These are phyloP conservation scores for Prochilodus magdalenae DNA, from an alignment of 2,113 vertebrate genomes.

Conservation along the genomic window DNA sequence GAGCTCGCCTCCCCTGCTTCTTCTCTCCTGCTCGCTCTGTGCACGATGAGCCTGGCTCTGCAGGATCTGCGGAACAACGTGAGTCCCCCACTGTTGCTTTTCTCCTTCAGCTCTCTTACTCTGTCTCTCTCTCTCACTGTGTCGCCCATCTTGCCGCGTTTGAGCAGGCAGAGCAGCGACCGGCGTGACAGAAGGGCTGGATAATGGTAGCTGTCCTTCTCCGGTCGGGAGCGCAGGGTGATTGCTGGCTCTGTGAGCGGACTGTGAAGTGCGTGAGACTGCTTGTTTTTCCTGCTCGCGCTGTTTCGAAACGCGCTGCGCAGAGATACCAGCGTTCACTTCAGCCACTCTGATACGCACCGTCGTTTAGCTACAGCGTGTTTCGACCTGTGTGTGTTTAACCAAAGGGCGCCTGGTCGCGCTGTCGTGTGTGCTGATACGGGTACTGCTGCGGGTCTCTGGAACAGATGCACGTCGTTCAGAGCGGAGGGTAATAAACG, in stretches of 20 bases:
- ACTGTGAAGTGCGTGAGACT: not conserved
- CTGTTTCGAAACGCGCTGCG: not conserved
- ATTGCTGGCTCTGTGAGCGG: not conserved
- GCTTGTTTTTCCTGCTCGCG: constrained; percentile 25
- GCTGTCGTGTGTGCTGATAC: too few species aligned
- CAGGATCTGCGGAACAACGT: constrained; percentile 68
- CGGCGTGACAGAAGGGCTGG: not conserved
- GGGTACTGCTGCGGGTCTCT: too few species aligned
- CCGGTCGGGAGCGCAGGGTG: not conserved
- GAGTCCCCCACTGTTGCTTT: constrained; percentile 41
- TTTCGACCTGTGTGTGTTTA: not conserved
- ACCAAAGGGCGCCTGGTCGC: not conserved
- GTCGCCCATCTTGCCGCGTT: constrained; percentile 12
- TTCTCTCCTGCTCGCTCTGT: constrained; percentile 30
- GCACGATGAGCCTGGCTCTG: constrained; percentile 69
- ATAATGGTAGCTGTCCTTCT: not conserved
- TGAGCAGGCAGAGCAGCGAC: not conserved
- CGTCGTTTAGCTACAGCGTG: too few species aligned
- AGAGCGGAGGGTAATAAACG: not conserved
- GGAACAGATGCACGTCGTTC: too few species aligned
- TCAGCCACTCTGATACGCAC: too few species aligned
- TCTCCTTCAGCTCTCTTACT: not conserved
- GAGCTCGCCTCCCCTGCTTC: constrained; percentile 34
- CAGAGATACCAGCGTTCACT: too few species aligned
- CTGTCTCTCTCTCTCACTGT: not conserved